Conservation (phyloP, 2,113 vertebrate genomes). For the Carollia perspicillata region DNA sequence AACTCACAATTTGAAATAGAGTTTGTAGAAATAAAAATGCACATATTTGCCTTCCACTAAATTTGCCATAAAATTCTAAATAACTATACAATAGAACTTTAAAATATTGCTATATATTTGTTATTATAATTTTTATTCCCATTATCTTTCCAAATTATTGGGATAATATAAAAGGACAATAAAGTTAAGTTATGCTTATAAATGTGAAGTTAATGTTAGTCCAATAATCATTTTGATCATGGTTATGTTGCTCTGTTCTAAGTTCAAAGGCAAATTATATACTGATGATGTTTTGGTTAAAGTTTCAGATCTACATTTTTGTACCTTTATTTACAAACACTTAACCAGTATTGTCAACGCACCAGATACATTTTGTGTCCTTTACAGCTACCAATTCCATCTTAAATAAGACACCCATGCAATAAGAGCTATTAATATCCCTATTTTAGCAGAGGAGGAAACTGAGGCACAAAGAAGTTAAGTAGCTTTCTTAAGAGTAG, state of each 20-base stretch:
- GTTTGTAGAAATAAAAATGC: background rate
- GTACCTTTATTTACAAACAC: background rate
- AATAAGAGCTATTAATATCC: background rate
- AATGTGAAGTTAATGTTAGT: background rate
- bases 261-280: background rate
- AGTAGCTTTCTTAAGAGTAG: background rate
- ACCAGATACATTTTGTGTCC: background rate
- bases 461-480: background rate
- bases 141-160: conserved; percentile 1
- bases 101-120: background rate
- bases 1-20: background rate
- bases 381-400: background rate
- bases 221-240: background rate
- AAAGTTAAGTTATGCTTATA: background rate
- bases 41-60: background rate
- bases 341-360: background rate
- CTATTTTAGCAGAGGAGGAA: background rate
- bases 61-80: conserved; percentile 5
- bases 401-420: background rate
- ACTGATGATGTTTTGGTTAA: background rate
- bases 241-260: background rate
- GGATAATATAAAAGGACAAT: background rate
- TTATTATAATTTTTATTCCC: background rate
- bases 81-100: background rate
- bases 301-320: background rate